phyloP scores from a whole-genome alignment of 2,113 vertebrate species.

The Callipepla squamata region DNA sequence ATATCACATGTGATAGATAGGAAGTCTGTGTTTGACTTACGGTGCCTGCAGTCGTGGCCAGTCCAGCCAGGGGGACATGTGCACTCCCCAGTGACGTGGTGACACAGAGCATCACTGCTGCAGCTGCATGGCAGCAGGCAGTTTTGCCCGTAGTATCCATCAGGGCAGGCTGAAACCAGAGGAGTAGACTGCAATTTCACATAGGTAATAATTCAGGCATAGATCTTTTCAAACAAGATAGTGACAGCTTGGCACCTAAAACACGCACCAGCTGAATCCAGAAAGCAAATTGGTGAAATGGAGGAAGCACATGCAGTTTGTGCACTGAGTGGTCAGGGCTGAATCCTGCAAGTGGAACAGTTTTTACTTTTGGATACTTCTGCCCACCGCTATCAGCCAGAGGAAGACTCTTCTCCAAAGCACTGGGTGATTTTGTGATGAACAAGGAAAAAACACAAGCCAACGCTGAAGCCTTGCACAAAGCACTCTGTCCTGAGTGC shows the following conservation, averaged over 20 bases:
- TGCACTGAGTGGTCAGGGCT: too few relatives aligned
- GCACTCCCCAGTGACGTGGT: slow-evolving; percentile 66
- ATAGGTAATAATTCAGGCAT: background rate
- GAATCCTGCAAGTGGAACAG: rapidly evolving
- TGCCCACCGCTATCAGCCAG: background rate
- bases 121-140: slow-evolving; percentile 65
- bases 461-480: background rate
- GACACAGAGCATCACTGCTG: slow-evolving; percentile 45
- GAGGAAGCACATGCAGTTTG: background rate
- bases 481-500: background rate
- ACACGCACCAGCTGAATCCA: background rate
- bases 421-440: background rate
- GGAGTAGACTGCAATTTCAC: background rate
- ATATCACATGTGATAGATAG: background rate
- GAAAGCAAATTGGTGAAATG: background rate
- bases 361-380: background rate
- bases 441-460: background rate
- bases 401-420: background rate
- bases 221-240: background rate
- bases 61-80: slow-evolving; percentile 42
- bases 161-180: slow-evolving; percentile 58
- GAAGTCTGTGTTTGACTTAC: background rate
- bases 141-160: slow-evolving; percentile 60
- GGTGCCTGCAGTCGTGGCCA: slow-evolving; percentile 21
- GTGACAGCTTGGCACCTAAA: background rate